Evolutionary conservation across 2,888 invertebrate genomes (phyloP), one percentile per base, ranked within the genome.

Genomic region (Drosophila multiciliata): DNA sequence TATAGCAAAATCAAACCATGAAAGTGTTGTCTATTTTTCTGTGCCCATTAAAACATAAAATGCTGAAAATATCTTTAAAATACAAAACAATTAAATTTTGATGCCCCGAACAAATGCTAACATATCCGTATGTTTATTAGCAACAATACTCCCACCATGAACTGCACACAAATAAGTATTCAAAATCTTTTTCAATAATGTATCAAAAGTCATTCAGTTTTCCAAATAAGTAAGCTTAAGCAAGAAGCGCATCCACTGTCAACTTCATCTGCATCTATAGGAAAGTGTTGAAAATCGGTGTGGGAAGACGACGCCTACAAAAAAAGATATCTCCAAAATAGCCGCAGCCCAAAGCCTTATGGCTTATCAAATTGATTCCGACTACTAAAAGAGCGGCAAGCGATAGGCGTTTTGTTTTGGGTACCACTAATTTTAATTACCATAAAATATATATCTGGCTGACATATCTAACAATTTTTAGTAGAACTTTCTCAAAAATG

Each of bases 301-400:
- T 84, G 83, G 88, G 84, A 74, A 58, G 66, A 42, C 35, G 66
- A 78, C 88, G 88, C 88, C 88, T 75, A 84, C 87, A 61, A 70
- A 49, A 60, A 33, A 54, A 58, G 38, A 20, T 33, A 50, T 42
- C 71, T 71, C 72, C 55, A 55, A 73, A 78, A 68, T 67, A 64
- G 77, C 64, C 66, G 67, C 69, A 68, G 67, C 68, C 67, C 55
- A 65, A 76, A 73, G 73, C 68, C 73, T 79, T 83, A 77, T 81
- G 69, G 70, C 72, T 88, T 85, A 85, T 85, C 88, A 78, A 87
- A 79, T 80, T 67, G 66, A 78, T 85, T 87, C 66, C 36, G 60
- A 76, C 71, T 71, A 71, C 68, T 71, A 71, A 78, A 75, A 61
- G 65, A 77, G 79, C 78, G 66, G 66, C 68, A 62, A 67, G 63